Conservation (phyloP, 1,140 invertebrate species). For the Atta cephalotes region DNA sequence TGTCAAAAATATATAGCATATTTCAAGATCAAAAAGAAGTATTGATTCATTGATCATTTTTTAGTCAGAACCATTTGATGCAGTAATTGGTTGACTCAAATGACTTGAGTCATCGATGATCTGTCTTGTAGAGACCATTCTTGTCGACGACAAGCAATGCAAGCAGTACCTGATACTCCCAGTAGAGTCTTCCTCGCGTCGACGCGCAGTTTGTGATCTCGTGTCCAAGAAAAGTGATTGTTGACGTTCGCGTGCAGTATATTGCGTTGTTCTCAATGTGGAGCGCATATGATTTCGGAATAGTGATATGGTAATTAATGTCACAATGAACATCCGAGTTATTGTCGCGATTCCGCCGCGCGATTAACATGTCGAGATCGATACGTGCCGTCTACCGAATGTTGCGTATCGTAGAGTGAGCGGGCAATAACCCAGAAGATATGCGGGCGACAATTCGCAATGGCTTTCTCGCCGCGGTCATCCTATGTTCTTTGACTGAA, state of each 20-base stretch:
- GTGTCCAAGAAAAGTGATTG: neutral
- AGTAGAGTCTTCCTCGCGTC: conserved; percentile 40
- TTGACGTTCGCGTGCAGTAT: neutral
- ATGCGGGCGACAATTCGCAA: conserved; percentile 65
- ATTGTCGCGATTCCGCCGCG: neutral
- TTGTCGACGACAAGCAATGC: conserved; percentile 23
- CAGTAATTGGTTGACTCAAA: neutral
- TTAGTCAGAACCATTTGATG: neutral
- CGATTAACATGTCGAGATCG: conserved; percentile 49
- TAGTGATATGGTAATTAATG: neutral
- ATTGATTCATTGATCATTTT: neutral
- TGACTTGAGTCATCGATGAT: neutral
- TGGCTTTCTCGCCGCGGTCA: conserved; percentile 57
- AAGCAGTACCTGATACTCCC: conserved; percentile 23
- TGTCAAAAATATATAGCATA: neutral
- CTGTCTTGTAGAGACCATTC: neutral
- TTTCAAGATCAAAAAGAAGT: neutral
- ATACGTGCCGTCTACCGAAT: neutral
- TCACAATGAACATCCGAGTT: neutral
- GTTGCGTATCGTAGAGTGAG: neutral
- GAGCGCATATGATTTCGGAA: neutral
- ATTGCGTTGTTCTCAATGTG: neutral
- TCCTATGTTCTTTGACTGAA: conserved; percentile 54
- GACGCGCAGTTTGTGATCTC: conserved; percentile 6
- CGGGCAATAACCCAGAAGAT: conserved; percentile 68